Percentiles rank a stretch among this genome's conserved stretches.
phyloP scores from a whole-genome alignment of 2,797 vertebrate genomes.

The Pteronotus mesoamericanus region DNA sequence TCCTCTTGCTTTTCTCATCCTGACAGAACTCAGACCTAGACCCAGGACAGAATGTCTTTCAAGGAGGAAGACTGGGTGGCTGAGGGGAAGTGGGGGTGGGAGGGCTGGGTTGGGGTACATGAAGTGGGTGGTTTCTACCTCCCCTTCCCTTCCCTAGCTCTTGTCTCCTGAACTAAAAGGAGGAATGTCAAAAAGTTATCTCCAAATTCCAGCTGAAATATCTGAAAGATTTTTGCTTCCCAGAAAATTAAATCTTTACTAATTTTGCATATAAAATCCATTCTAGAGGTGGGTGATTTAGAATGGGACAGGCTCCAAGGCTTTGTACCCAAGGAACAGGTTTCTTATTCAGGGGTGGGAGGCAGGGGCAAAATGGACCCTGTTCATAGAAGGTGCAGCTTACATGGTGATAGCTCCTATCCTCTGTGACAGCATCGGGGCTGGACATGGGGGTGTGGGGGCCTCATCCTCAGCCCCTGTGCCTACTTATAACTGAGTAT shows the following conservation, averaged over 20 bases:
- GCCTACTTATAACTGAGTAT: background rate
- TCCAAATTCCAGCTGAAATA: constrained; percentile 73
- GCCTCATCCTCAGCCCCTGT: background rate
- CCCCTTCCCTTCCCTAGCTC: background rate
- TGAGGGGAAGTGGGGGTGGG: background rate
- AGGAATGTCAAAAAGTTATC: constrained; percentile 64
- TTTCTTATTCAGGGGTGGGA: constrained; percentile 13
- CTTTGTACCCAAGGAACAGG: constrained; percentile 55
- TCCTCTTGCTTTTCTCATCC: background rate
- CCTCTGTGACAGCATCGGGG: background rate
- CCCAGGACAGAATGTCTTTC: background rate
- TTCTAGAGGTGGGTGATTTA: constrained; percentile 61
- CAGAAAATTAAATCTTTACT: constrained; percentile 74
- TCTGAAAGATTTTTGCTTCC: constrained; percentile 67
- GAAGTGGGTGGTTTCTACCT: background rate
- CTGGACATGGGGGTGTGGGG: no score
- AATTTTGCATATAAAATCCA: constrained; percentile 73
- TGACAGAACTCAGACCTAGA: constrained; percentile 19
- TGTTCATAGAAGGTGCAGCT: background rate
- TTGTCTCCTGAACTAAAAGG: background rate
- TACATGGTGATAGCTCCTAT: background rate
- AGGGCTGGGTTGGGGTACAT: background rate
- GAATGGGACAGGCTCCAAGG: constrained; percentile 47
- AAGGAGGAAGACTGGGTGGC: background rate
- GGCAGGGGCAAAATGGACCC: background rate